Conservation (phyloP, 1,140 invertebrate species). For the Stegodyphus mimosarum region DNA sequence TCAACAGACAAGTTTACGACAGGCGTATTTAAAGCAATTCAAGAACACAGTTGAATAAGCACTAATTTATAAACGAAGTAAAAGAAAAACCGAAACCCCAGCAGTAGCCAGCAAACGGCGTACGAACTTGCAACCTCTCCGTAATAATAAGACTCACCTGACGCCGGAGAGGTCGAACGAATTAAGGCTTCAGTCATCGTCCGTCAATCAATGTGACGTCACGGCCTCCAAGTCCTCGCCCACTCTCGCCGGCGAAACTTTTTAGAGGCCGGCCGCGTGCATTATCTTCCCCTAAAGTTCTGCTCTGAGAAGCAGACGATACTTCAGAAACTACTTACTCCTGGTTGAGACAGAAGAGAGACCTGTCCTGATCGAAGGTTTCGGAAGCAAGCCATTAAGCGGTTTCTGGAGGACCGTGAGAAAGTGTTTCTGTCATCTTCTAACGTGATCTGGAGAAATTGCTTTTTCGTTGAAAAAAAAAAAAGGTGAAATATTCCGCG, state of each 20-base stretch:
- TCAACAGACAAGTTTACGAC: too few species aligned
- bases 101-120: too few species aligned
- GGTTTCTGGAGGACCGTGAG: not conserved
- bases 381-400: too few species aligned
- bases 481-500: not conserved
- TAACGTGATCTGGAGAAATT: not conserved
- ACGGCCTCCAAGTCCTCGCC: conserved; percentile 2
- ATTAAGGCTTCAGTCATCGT: conserved; percentile 13
- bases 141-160: conserved; percentile 14
- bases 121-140: not conserved
- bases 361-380: too few species aligned
- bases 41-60: too few species aligned
- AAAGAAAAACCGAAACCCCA: too few species aligned
- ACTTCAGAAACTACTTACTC: not conserved
- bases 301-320: not conserved
- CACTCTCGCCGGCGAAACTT: conserved; percentile 8
- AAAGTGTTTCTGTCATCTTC: too few species aligned
- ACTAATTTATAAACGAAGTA: too few species aligned
- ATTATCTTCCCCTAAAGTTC: not conserved
- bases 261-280: not conserved
- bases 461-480: not conserved
- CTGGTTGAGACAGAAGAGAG: too few species aligned
- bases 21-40: too few species aligned
- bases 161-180: conserved; percentile 15
- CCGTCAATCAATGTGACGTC: conserved; percentile 38